A percentile compares a stretch with the other conserved stretches of the same genome.
These are phyloP conservation scores for Dasysyrphus albostriatus DNA, from an alignment of 2,888 invertebrate genomes.

Conservation along the genomic window DNA sequence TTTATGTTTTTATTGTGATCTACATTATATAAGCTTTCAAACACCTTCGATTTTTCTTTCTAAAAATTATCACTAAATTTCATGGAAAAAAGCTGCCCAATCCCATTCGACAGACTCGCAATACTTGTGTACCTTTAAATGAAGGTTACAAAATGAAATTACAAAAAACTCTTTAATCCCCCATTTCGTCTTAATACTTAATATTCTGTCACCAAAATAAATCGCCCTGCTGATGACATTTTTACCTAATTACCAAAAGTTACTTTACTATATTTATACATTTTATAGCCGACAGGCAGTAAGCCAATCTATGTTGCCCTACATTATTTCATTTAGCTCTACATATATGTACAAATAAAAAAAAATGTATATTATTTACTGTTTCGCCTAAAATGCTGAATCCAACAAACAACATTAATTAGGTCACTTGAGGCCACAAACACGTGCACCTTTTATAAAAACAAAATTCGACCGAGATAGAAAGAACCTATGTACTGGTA, in stretches of 20 bases:
- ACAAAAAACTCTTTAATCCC: background rate
- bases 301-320: background rate
- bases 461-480: background rate
- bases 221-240: background rate
- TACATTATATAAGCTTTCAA: no score
- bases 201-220: background rate
- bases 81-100: no score
- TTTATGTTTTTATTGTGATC: no score
- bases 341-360: background rate
- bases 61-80: no score
- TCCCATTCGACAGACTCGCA: no score
- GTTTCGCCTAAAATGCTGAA: slow-evolving; percentile 16
- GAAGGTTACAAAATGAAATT: background rate
- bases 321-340: background rate
- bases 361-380: background rate
- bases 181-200: background rate
- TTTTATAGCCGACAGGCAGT: background rate
- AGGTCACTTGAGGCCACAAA: slow-evolving; percentile 22
- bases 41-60: no score
- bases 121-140: no score
- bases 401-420: slow-evolving; percentile 17
- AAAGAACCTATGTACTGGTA: no score
- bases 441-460: slow-evolving; percentile 32
- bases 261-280: background rate
- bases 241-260: background rate